A percentile compares a stretch with the other conserved stretches of the same genome.
phyloP scores from a whole-genome alignment of 2,888 invertebrate species.

The Esperia sulphurella region DNA sequence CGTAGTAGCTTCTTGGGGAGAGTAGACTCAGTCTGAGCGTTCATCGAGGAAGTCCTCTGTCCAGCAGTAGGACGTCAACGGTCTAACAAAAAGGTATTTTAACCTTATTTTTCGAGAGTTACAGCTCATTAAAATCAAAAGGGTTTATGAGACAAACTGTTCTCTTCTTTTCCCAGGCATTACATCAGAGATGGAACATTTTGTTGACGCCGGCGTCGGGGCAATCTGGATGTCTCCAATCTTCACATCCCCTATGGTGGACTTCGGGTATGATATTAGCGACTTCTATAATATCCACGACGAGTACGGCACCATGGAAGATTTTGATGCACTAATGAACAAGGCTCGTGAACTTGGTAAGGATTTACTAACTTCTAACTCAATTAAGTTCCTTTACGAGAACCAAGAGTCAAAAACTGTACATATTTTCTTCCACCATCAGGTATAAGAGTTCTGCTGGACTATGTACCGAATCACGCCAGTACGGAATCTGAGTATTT shows the following conservation, averaged over 20 bases:
- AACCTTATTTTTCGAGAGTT: no score
- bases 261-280: conserved; percentile 91
- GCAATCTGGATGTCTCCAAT: conserved; percentile 91
- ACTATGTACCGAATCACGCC: conserved; percentile 82
- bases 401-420: not conserved
- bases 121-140: no score
- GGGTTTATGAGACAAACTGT: no score
- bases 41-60: no score
- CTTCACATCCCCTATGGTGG: conserved; percentile 87
- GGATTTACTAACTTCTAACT: not conserved
- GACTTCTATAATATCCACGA: conserved; percentile 84
- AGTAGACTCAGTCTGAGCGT: no score
- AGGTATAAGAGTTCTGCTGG: conserved; percentile 74
- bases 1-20: no score
- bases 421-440: conserved; percentile 1
- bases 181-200: conserved; percentile 73
- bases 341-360: conserved; percentile 72
- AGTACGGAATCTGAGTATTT: conserved; percentile 91
- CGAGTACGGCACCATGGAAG: conserved; percentile 83
- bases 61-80: no score
- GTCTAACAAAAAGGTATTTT: no score
- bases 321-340: conserved; percentile 79
- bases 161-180: conserved; percentile 51
- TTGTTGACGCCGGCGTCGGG: conserved; percentile 82
- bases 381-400: no score